Conservation (phyloP, 1,140 invertebrate species). For the Procambarus virginalis region DNA sequence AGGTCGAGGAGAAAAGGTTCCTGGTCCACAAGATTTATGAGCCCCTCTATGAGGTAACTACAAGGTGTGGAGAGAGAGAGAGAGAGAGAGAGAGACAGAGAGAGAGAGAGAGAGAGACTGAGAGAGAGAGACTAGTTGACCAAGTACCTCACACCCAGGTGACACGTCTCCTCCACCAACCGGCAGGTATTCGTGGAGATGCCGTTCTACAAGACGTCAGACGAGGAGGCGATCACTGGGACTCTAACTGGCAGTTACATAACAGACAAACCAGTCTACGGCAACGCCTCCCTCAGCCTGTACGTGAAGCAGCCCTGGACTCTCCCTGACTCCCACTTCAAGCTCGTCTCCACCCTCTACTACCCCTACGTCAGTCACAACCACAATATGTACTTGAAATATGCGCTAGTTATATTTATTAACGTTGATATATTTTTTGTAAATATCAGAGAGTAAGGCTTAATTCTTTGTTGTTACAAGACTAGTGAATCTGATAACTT, state of each 20-base stretch:
- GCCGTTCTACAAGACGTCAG: constrained; percentile 73
- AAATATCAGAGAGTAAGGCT: too few relatives aligned
- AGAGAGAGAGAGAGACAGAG: too few relatives aligned
- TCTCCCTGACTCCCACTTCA: constrained; percentile 32
- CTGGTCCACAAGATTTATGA: constrained; percentile 54
- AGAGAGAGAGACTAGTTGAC: too few relatives aligned
- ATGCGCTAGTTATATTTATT: too few relatives aligned
- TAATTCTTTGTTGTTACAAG: too few relatives aligned
- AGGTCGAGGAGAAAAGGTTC: constrained; percentile 41
- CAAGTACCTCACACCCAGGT: too few relatives aligned
- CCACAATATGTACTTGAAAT: too few relatives aligned
- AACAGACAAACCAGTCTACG: constrained; percentile 73
- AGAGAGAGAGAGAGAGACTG: too few relatives aligned
- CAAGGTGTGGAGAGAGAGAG: too few relatives aligned
- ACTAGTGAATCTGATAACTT: too few relatives aligned
- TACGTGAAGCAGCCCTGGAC: constrained; percentile 54
- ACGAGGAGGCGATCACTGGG: constrained; percentile 72
- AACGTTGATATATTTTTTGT: too few relatives aligned
- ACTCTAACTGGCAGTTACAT: constrained; percentile 72
- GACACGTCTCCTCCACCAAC: neutral
- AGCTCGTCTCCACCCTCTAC: neutral
- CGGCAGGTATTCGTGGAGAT: constrained; percentile 71
- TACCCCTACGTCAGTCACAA: constrained; percentile 31
- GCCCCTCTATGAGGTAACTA: constrained; percentile 45
- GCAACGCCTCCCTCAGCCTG: constrained; percentile 71